phyloP scores from a whole-genome alignment of 2,797 vertebrate genomes.

The Nyctibius grandis region DNA sequence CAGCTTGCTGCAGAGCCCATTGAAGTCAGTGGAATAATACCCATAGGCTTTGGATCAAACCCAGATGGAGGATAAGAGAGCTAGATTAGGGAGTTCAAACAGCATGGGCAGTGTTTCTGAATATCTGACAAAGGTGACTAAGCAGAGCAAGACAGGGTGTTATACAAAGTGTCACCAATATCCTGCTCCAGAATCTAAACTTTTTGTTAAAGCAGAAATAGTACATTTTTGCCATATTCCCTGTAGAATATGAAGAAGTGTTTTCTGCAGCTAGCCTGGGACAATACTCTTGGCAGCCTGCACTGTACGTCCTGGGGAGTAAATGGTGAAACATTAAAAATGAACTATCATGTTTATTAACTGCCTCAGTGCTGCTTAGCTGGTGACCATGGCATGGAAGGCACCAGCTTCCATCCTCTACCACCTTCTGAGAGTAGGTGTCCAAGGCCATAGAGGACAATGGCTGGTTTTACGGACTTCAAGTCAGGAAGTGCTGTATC shows the following conservation, averaged over 20 bases:
- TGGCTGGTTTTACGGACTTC: background rate
- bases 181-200: background rate
- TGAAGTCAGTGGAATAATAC: background rate
- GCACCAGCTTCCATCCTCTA: background rate
- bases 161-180: background rate
- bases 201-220: background rate
- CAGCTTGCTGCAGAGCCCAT: background rate
- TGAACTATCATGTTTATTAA: background rate
- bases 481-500: background rate
- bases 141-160: background rate
- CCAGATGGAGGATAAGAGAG: background rate
- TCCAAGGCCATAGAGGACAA: background rate
- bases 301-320: background rate
- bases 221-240: background rate
- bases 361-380: fast-evolving
- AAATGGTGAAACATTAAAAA: background rate
- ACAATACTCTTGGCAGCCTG: background rate
- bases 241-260: background rate
- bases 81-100: background rate
- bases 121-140: background rate
- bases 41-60: background rate
- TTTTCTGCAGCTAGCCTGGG: background rate
- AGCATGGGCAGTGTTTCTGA: background rate
- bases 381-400: background rate
- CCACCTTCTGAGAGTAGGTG: background rate